These are phyloP conservation scores for Subanguina moxae DNA, from an alignment of 1,140 invertebrate genomes.

Conservation along the genomic window DNA sequence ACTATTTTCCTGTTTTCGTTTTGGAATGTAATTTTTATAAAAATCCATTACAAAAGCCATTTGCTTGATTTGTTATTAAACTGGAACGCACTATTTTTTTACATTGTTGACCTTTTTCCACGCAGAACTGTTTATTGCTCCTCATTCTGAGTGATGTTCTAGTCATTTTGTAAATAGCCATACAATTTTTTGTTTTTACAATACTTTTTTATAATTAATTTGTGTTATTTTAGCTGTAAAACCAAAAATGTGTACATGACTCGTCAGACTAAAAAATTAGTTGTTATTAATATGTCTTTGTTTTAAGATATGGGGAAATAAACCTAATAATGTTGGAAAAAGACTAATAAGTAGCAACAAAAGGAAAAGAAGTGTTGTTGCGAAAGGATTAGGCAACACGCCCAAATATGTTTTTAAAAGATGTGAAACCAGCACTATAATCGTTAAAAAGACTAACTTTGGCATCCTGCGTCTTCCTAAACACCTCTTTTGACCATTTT, in stretches of 20 bases:
- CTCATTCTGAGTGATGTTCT: constrained; percentile 3
- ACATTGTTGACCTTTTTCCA: no score
- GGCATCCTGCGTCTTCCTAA: no score
- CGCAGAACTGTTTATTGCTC: no score
- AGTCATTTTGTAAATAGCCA: constrained; percentile 16
- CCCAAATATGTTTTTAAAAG: not conserved
- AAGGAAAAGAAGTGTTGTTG: not conserved
- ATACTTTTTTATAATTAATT: not conserved
- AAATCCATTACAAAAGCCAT: no score
- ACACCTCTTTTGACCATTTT: no score
- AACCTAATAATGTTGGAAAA: not conserved
- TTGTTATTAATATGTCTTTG: not conserved
- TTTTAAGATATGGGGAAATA: not conserved
- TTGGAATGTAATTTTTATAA: no score
- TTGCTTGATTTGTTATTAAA: no score
- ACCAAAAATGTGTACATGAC: constrained; percentile 12
- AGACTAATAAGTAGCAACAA: not conserved
- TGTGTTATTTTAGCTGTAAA: not conserved
- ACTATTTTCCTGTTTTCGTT: no score
- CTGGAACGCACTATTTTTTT: no score
- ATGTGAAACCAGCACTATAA: not conserved
- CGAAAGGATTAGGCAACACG: not conserved
- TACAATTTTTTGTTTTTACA: not conserved
- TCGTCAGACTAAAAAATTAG: not conserved
- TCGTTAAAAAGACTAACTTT: no score